Base-by-base conservation (phyloP, 2,888 invertebrate species). In the Chorisops tibialis region DNA sequence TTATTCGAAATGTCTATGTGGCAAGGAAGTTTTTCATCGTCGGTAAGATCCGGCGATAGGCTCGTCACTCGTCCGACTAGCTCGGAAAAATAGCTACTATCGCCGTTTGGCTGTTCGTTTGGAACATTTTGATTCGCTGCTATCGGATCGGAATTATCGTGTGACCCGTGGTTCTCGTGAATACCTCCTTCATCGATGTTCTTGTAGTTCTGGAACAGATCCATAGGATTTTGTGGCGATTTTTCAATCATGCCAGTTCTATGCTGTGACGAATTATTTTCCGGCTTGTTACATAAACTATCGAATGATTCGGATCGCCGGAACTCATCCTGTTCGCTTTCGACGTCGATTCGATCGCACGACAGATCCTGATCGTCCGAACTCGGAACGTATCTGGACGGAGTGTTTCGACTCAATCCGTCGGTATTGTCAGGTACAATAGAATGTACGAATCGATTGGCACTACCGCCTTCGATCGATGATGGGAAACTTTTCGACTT, bases 341-440 rank as follows among this genome's bases (percentile, higher is more conserved):
- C 78, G 16, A 78, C 78, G 60, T 79, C 78, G 54, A 78, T 78
- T 67, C 74, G 75, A 66, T 79, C 78, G 67, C 74, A 75, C 12
- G 76, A 76, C 14, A 73, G 67, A 24, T 76, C 76, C 39, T 75
- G 75, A 4, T 69, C 69, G 4, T 72, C 72, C 52, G 70, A 69
- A 47, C 71, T 74, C 49, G 22, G 30, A 30, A 14, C 39, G 21
- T 56, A 56, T 49, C 49, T 62, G 24, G 54, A 50, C 39, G 47
- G 41, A 21, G 30, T 41, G 18, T 19, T 38, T 5, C 14, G 39
- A 9, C n/a, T 45, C 12, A 47, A 2, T 22, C 19, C 14, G n/a
- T 38, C 38, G 3, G 22, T 7, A 16, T 49, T 30, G 7, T 51
- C 51, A 19, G 61, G 45, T 37, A 49, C 49, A 9, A 12, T 18